phyloP scores from a whole-genome alignment of 1,140 invertebrate species.

The Penaeus japonicus region DNA sequence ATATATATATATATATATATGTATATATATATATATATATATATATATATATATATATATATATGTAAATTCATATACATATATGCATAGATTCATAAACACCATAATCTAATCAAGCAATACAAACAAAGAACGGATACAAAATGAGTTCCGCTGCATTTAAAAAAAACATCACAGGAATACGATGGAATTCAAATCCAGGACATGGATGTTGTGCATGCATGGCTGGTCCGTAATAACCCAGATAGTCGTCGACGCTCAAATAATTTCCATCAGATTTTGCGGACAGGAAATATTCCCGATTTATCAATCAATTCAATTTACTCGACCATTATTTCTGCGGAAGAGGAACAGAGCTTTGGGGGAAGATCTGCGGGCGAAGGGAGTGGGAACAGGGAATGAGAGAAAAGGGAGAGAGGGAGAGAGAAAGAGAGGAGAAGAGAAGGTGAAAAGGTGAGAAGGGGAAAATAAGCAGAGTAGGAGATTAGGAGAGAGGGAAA shows the following conservation, averaged over 20 bases:
- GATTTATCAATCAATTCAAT: not conserved
- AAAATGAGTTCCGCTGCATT: too few species aligned
- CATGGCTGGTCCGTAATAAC: too few species aligned
- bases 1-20: too few species aligned
- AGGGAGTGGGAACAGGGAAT: not conserved
- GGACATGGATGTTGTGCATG: too few species aligned
- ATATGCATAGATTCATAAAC: not conserved
- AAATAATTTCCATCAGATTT: too few species aligned
- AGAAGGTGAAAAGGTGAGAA: not conserved
- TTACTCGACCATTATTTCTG: too few species aligned
- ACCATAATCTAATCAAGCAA: not conserved
- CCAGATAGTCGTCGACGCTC: too few species aligned
- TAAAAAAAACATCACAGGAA: too few species aligned
- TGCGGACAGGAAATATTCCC: not conserved
- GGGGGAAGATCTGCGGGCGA: not conserved
- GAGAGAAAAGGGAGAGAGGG: not conserved
- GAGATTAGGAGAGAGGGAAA: not conserved
- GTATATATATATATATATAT: not conserved
- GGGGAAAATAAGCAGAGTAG: not conserved
- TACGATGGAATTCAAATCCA: too few species aligned
- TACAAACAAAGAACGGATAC: too few species aligned
- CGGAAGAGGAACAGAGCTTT: too few species aligned
- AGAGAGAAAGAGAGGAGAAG: not conserved
- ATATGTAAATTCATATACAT: not conserved
- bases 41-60: slow-evolving; percentile 6